Base-by-base conservation (phyloP, 2,113 vertebrate species). In the Otolemur garnettii region DNA sequence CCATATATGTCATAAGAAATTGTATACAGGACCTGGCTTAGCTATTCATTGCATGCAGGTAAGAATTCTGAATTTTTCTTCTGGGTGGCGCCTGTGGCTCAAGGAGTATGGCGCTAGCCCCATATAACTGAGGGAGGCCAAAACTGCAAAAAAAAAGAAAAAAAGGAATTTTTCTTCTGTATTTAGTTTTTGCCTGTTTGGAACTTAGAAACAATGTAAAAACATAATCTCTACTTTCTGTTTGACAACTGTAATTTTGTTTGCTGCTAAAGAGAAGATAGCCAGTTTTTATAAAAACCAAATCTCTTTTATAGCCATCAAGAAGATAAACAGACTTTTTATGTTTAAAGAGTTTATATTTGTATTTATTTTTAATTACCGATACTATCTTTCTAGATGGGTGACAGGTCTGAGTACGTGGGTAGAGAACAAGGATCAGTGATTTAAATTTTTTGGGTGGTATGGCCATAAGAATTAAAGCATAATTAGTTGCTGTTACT, bases 41-140 rank as follows among this genome's bases (percentile, higher is more conserved):
- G 99, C 99, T 84, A 99, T 99, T 97, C 99, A 99, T 94, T 99
- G 99, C 97, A 99, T 99, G 99, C 99, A 99, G 99, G 99, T 99
- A 98, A 98, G 98, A 75, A 38, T 50, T 50, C 10, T 50, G 98
- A 75, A 38, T 50, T 50, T 50, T 50, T 50, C 45, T 50, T 50
- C 45, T 50, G 45, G 45, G 45, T 50, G 7, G 45, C 10, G 45
- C 45, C 8, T 8, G 45, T 50, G 45, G 45, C 45, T 50, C 45
- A 50, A 10, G 8, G 45, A 50, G 7, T 50, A 50, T 7, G 45
- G 45, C 45, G 1, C 45, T 10, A 50, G 45, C 45, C 45, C 8
- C 45, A 50, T 50, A 50, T 50, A 50, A 8, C 45, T 50, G 45
- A 38, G 45, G 45, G 45, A 2, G 45, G 45, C 45, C 45, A 50